Conservation (phyloP, 2,113 vertebrate genomes). For the Archocentrus centrarchus region DNA sequence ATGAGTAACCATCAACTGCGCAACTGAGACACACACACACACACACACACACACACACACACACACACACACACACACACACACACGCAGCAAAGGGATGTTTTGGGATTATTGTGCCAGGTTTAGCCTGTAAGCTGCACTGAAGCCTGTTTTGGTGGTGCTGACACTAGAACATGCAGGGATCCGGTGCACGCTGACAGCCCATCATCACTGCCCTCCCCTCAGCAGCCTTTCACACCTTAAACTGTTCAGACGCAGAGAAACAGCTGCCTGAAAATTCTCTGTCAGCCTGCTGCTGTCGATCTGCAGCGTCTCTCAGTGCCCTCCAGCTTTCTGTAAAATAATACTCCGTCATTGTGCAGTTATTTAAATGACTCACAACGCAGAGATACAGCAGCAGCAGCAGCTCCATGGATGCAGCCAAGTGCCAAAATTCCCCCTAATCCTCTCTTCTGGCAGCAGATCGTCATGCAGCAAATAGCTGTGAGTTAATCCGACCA, state of each 20-base stretch:
- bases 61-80: not conserved
- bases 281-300: not conserved
- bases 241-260: not conserved
- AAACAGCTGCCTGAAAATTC: not conserved
- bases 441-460: conserved; percentile 14
- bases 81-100: not conserved
- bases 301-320: not conserved
- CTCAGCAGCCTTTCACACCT: not conserved
- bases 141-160: not conserved
- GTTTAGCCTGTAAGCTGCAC: not conserved
- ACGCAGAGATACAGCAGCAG: not conserved
- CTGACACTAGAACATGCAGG: not conserved
- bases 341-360: not conserved
- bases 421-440: not conserved
- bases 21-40: not conserved
- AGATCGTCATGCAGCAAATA: not conserved
- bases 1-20: conserved; percentile 13
- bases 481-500: conserved; percentile 35
- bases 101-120: conserved; percentile 5
- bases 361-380: not conserved
- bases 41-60: not conserved
- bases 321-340: not conserved
- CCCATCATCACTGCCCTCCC: not conserved
- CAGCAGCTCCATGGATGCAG: not conserved
- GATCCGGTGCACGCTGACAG: not conserved